Evolutionary conservation across 1,140 invertebrate genomes (phyloP).

Genomic region (Drosophila sturtevanti): DNA sequence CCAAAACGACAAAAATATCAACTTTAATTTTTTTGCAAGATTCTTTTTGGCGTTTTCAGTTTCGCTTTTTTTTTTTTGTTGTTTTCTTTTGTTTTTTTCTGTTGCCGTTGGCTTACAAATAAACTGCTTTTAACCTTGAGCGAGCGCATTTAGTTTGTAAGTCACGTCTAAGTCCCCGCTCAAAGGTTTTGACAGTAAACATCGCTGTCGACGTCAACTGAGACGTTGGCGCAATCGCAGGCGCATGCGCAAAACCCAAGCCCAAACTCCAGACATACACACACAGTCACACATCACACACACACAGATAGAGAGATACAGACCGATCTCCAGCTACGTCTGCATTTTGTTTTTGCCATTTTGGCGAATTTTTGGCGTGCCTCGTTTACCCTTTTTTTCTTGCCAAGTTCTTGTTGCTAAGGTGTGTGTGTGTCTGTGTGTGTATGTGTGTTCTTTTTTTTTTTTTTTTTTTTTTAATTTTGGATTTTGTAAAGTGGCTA

Average conservation of each 20-base stretch:
- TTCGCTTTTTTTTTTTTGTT: constrained; percentile 55
- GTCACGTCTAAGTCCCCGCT: constrained; percentile 79
- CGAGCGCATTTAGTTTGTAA: constrained; percentile 82
- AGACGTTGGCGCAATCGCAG: constrained; percentile 17
- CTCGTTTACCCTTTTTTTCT: constrained; percentile 68
- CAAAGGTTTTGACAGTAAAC: constrained; percentile 51
- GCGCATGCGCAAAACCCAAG: constrained; percentile 25
- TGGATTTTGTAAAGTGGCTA: constrained; percentile 68
- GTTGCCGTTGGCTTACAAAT: constrained; percentile 73
- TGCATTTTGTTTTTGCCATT: constrained; percentile 64
- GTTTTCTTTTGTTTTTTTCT: constrained; percentile 23
- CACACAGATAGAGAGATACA: background rate
- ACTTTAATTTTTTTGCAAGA: constrained; percentile 62
- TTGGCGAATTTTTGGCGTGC: constrained; percentile 78
- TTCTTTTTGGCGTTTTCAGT: constrained; percentile 74
- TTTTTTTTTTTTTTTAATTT: constrained; percentile 57
- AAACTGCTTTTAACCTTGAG: constrained; percentile 79
- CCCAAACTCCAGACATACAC: background rate
- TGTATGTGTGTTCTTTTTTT: constrained; percentile 42
- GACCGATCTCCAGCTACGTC: constrained; percentile 24
- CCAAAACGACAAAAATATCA: constrained; percentile 50
- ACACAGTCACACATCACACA: background rate
- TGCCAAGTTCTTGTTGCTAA: constrained; percentile 44
- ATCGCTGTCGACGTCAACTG: constrained; percentile 20
- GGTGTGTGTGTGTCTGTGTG: constrained; percentile 35